A percentile compares a stretch with the other conserved stretches of the same genome.
Conservation (phyloP, 2,888 invertebrate species). For the Harpalus rubripes region DNA sequence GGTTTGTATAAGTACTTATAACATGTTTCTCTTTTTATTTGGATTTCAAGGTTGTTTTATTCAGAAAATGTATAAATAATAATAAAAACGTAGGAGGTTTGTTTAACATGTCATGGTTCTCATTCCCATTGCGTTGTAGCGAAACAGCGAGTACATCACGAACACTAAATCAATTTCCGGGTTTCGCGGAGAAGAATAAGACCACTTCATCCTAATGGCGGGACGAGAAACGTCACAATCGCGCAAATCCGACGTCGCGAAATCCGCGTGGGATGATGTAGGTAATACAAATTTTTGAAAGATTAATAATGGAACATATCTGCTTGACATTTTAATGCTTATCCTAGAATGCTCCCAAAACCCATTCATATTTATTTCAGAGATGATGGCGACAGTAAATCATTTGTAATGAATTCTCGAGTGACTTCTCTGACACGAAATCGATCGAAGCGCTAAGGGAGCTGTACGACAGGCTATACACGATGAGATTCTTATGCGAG, state of each 20-base stretch:
- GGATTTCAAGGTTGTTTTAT: too few species aligned
- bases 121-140: not conserved
- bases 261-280: constrained; percentile 51
- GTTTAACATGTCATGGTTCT: not conserved
- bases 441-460: constrained; percentile 50
- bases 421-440: constrained; percentile 67
- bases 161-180: constrained; percentile 29
- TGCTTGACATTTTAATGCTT: constrained; percentile 66
- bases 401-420: constrained; percentile 67
- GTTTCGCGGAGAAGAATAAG: constrained; percentile 9
- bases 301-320: constrained; percentile 66
- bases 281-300: constrained; percentile 65
- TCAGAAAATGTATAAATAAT: too few species aligned
- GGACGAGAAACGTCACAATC: constrained; percentile 48
- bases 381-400: constrained; percentile 65
- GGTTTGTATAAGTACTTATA: too few species aligned
- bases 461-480: constrained; percentile 19
- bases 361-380: constrained; percentile 66
- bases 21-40: too few species aligned
- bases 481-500: not conserved
- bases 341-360: constrained; percentile 59
- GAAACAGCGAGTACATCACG: not conserved
- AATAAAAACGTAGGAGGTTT: not conserved
- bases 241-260: constrained; percentile 52
- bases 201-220: constrained; percentile 27